These are phyloP conservation scores for Scaptomyza polygonia DNA, from an alignment of 2,888 invertebrate species.

Conservation along the genomic window DNA sequence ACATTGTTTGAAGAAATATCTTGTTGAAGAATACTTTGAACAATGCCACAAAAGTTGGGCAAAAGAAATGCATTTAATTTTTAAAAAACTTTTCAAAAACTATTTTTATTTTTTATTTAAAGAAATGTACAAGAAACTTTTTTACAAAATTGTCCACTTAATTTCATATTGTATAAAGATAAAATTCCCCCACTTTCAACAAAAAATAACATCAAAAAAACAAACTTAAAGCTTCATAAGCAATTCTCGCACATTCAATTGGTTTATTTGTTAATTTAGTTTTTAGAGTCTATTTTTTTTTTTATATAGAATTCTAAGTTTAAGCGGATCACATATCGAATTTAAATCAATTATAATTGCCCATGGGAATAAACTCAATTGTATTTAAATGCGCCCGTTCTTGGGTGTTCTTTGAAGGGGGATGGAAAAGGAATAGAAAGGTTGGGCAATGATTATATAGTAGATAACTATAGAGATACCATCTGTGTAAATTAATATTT, in stretches of 20 bases:
- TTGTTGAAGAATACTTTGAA: too few relatives aligned
- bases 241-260: constrained; percentile 31
- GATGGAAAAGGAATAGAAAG: neutral
- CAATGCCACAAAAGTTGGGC: too few relatives aligned
- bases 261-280: constrained; percentile 15
- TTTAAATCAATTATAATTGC: constrained; percentile 79
- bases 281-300: constrained; percentile 12
- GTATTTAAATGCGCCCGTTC: constrained; percentile 12
- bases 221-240: constrained; percentile 1
- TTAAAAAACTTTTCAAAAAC: too few relatives aligned
- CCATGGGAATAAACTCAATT: constrained; percentile 38
- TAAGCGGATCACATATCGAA: constrained; percentile 82
- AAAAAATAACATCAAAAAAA: neutral
- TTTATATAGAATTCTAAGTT: constrained; percentile 38
- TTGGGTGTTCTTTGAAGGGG: constrained; percentile 5
- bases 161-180: too few relatives aligned
- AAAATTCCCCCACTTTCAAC: too few relatives aligned
- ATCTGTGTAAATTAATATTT: constrained; percentile 45
- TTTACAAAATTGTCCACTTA: too few relatives aligned
- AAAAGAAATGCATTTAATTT: too few relatives aligned
- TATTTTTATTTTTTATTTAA: too few relatives aligned
- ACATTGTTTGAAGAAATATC: too few relatives aligned
- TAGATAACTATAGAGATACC: constrained; percentile 30
- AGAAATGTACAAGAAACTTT: too few relatives aligned
- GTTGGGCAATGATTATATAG: constrained; percentile 43